Evolutionary conservation across 2,797 vertebrate genomes (phyloP), one percentile per base, ranked within the genome.

Genomic region (Xiphorhynchus erythropygius): DNA sequence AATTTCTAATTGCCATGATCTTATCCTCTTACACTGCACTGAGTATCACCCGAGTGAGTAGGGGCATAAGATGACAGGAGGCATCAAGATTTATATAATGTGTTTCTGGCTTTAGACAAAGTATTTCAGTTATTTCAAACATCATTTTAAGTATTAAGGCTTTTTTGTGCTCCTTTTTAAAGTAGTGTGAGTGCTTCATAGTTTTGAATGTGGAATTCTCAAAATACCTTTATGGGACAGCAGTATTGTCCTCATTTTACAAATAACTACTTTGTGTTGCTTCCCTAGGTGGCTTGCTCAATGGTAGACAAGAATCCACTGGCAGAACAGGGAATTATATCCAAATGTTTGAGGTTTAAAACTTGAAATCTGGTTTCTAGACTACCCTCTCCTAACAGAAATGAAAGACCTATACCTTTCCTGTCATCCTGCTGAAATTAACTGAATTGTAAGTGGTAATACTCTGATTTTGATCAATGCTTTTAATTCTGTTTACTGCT

Each of bases 401-500:
- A 37, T 28, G 11, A 50, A 75, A 78, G 44, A 49, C 24, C 18
- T 65, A 1, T 69, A 33, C 7, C 5, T 60, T 81, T 69, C 17
- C n/a, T 70, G 49, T 85, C 33, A 32, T 70, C 41, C 63, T 82
- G 16, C n/a, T 75, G 76, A 67, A 84, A 59, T 68, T 2, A 83
- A 69, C 37, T 73, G 18, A 60, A 44, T 93, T 82, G 7, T 46
- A 63, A 69, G 10, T 67, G 33, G 69, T 84, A 60, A 56, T 56
- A 50, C 32, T 52, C 47, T 76, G 84, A 35, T 87, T 85, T 86
- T 88, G 90, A 89, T 84, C 87, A 95, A 63, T 89, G 69, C 53
- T 93, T 93, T 78, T 82, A 93, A 91, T 91, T 79, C 59, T 73
- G 13, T 85, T 94, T 84, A 84, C 44, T 86, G 53, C 56, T 93